Evolutionary conservation across 92 coral and sea anemone species (phyloP).

Genomic region (Epizoanthus rinbou): DNA sequence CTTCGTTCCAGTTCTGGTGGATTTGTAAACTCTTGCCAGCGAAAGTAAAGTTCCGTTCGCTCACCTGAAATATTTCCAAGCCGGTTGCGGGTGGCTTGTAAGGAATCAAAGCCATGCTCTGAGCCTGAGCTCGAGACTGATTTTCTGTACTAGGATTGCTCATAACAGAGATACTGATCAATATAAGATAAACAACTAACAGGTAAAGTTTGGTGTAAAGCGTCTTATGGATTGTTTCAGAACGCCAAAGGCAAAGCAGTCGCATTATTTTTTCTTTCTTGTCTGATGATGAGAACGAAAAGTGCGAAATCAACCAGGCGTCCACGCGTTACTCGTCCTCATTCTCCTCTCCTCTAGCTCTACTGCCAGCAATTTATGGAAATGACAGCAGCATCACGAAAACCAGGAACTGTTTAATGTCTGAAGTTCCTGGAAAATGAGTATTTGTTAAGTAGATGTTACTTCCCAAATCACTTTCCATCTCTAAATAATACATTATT

Average conservation of each 20-base stretch:
- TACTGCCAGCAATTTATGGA: neutral
- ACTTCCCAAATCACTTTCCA: neutral
- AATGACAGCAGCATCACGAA: neutral
- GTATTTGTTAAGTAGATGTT: neutral
- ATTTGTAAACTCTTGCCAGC: constrained; percentile 78
- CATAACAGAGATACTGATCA: constrained; percentile 1
- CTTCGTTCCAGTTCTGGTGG: constrained; percentile 87
- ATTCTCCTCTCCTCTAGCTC: neutral
- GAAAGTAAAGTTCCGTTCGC: constrained; percentile 75
- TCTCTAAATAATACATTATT: neutral
- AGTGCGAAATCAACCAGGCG: constrained; percentile 33
- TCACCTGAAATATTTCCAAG: constrained; percentile 68
- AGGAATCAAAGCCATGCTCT: constrained; percentile 78
- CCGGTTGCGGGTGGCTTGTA: constrained; percentile 74
- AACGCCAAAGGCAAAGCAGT: neutral
- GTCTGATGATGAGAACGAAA: neutral
- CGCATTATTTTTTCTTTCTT: neutral
- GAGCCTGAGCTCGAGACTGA: constrained; percentile 11
- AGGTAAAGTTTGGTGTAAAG: neutral
- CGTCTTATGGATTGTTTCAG: neutral
- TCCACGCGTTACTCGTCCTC: neutral
- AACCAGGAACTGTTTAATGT: neutral
- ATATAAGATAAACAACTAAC: constrained; percentile 1
- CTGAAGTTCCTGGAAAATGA: constrained; percentile 7
- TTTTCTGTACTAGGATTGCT: constrained; percentile 7